These are phyloP conservation scores for Burhinus oedicnemus DNA, from an alignment of 2,113 vertebrate genomes.

Conservation along the genomic window DNA sequence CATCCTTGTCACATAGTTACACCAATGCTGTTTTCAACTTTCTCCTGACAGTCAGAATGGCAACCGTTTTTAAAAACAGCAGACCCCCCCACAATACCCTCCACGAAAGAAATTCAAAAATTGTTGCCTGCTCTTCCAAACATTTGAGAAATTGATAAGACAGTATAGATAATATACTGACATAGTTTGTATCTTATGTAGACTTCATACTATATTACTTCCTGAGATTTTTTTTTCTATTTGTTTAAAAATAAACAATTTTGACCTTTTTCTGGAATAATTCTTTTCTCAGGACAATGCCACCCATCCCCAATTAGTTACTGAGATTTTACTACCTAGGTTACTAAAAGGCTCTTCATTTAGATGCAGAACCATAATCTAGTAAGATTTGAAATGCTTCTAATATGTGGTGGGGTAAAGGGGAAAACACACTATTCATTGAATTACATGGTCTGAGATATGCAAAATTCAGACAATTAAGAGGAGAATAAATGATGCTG, in stretches of 20 bases:
- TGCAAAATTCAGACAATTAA: not conserved
- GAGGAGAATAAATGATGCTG: not conserved
- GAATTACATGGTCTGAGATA: not conserved
- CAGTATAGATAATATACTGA: not conserved
- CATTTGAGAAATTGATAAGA: not conserved
- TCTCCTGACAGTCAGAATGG: not conserved
- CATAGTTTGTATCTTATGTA: not conserved
- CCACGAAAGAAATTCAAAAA: not conserved
- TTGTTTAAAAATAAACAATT: not conserved
- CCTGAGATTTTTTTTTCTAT: not conserved
- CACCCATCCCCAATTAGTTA: not conserved
- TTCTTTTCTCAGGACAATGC: not conserved
- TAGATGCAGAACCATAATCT: not conserved
- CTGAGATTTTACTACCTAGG: not conserved
- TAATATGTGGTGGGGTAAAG: not conserved
- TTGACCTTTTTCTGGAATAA: not conserved
- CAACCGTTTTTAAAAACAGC: not conserved
- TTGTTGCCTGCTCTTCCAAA: not conserved
- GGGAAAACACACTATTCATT: not conserved
- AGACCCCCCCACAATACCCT: not conserved
- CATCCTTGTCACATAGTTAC: not conserved
- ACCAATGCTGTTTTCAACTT: not conserved
- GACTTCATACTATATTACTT: not conserved
- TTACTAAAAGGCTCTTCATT: not conserved
- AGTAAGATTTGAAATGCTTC: not conserved